Conservation (phyloP, 2,888 invertebrate species). For the Frankliniella intonsa region DNA sequence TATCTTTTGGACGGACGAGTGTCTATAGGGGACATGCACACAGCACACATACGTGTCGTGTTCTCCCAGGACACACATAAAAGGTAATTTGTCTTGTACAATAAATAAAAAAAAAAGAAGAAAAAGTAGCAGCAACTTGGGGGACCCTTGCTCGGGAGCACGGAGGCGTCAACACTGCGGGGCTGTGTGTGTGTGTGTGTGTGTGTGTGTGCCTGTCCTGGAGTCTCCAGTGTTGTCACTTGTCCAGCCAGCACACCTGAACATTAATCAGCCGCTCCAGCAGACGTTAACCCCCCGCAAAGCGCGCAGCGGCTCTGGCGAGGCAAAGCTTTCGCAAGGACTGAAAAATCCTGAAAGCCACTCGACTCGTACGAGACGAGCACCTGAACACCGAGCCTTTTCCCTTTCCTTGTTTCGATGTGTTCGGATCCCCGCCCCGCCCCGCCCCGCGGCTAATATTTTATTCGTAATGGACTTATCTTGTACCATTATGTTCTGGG, state of each 20-base stretch:
- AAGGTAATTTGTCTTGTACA: not conserved
- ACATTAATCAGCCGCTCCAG: too few species aligned
- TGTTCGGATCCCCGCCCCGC: too few species aligned
- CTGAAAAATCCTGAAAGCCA: too few species aligned
- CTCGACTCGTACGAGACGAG: too few species aligned
- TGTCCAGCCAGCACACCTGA: too few species aligned
- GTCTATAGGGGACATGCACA: too few species aligned
- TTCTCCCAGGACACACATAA: not conserved
- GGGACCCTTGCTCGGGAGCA: not conserved
- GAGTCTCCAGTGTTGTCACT: too few species aligned
- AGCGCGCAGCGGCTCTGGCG: too few species aligned
- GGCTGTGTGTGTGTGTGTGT: constrained; percentile 32
- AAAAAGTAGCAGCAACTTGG: not conserved
- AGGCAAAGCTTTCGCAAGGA: too few species aligned
- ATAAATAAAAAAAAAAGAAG: not conserved
- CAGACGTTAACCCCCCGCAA: too few species aligned
- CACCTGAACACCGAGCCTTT: too few species aligned
- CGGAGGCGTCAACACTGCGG: constrained; percentile 22
- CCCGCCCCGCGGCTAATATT: not conserved
- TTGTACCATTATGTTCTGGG: constrained; percentile 19
- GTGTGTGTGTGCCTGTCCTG: constrained; percentile 30
- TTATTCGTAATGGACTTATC: constrained; percentile 25
- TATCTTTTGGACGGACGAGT: not conserved
- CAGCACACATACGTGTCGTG: not conserved
- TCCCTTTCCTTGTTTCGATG: too few species aligned